A percentile compares a stretch with the other conserved stretches of the same genome.
These are phyloP conservation scores for Hydra vulgaris DNA, from an alignment of 30 jellyfish, hydroid and myxozoan species.

Conservation along the genomic window DNA sequence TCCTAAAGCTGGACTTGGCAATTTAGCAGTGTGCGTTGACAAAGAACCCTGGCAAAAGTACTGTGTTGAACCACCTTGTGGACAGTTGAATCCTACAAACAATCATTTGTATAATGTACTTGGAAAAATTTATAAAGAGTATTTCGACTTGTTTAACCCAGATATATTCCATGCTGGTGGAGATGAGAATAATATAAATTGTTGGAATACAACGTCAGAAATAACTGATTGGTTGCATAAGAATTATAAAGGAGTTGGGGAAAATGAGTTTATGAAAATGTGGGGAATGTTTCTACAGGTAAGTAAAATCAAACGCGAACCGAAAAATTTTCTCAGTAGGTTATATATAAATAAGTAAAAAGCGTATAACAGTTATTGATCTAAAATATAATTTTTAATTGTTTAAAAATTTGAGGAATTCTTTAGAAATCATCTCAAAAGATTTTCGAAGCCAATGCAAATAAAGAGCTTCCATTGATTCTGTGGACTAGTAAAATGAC, in stretches of 20 bases:
- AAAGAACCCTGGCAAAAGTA: constrained; percentile 74
- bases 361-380: neutral
- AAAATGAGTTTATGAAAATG: constrained; percentile 54
- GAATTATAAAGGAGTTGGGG: constrained; percentile 42
- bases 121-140: constrained; percentile 56
- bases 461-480: constrained; percentile 54
- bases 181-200: constrained; percentile 49
- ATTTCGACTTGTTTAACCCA: constrained; percentile 58
- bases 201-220: constrained; percentile 79
- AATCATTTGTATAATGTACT: constrained; percentile 55
- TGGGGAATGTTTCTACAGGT: constrained; percentile 63
- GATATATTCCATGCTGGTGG: constrained; percentile 66
- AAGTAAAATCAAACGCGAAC: too few relatives aligned
- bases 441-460: constrained; percentile 43
- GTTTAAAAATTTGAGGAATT: too few relatives aligned
- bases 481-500: constrained; percentile 90
- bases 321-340: too few relatives aligned
- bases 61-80: constrained; percentile 93
- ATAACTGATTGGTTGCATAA: constrained; percentile 39
- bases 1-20: constrained; percentile 43
- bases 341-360: too few relatives aligned
- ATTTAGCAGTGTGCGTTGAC: constrained; percentile 67
- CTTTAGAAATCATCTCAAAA: constrained; percentile 53
- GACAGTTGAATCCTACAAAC: constrained; percentile 70
- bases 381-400: too few relatives aligned